phyloP scores from a whole-genome alignment of 2,888 invertebrate species.

The Carabus problematicus region DNA sequence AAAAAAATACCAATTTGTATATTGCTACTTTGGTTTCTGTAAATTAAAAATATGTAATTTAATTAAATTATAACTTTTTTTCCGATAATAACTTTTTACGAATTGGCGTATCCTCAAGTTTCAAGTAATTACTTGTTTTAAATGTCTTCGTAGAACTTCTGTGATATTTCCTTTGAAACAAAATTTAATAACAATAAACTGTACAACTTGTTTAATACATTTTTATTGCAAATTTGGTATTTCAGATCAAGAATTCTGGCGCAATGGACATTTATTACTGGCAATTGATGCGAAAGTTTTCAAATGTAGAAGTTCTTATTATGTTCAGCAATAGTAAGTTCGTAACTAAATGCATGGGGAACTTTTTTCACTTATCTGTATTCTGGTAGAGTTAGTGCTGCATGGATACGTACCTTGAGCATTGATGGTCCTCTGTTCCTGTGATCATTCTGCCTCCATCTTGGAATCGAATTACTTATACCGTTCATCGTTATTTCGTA shows the following conservation, averaged over 20 bases:
- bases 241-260: neutral
- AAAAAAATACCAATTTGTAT: too few relatives aligned
- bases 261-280: conserved; percentile 38
- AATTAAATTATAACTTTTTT: too few relatives aligned
- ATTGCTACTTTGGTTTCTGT: too few relatives aligned
- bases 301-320: conserved; percentile 39
- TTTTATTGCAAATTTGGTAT: too few relatives aligned
- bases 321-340: conserved; percentile 13
- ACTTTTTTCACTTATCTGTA: neutral
- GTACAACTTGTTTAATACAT: too few relatives aligned
- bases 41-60: too few relatives aligned
- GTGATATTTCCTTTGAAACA: too few relatives aligned
- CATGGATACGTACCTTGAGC: conserved; percentile 16
- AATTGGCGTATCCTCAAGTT: too few relatives aligned
- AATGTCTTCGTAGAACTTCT: too few relatives aligned
- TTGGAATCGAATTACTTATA: conserved; percentile 32
- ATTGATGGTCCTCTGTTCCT: neutral
- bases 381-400: conserved; percentile 4
- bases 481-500: conserved; percentile 31
- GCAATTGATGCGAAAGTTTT: conserved; percentile 24
- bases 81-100: too few relatives aligned
- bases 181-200: too few relatives aligned
- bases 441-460: conserved; percentile 21
- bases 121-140: too few relatives aligned
- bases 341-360: neutral